Evolutionary conservation across 2,113 vertebrate species (phyloP), one percentile per base, ranked within the genome.

Genomic region (Trogon melanurus): DNA sequence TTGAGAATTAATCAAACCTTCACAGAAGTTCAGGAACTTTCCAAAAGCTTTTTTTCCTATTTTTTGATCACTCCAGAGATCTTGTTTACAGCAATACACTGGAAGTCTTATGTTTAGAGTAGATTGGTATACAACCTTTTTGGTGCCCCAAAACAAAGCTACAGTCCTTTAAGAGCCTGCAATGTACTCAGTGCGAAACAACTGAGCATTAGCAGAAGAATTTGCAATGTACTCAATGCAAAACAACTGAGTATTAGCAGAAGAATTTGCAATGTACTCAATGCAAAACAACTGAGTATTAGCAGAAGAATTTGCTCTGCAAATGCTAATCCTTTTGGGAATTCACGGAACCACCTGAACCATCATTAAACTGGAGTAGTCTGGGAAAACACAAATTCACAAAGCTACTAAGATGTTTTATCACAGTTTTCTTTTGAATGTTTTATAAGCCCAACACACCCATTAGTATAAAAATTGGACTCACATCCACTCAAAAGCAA

Each of bases 401-500:
- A 74, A 67, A 76, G 26, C 48, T 81, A 30, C 51, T 18, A 27
- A 88, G 56, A 79, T 38, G 32, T 36, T 92, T 93, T 75, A 74
- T 85, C 62, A 85, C 17, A 36, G 48, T 75, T 82, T 85, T 74
- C 79, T 85, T 82, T 22, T 91, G 50, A 85, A 92, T 76, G 20
- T 76, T 95, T 94, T 79, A 83, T 74, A 75, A 83, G 45, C 41
- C 91, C 61, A 81, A 45, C 48, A 74, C 4, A 94, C 11, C 34
- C 61, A 74, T 86, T 88, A 80, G 56, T 57, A 86, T 56, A 69
- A 95, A 95, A 93, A 93, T 48, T 64, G 36, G 64, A 84, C 60
- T 80, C 79, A 41, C 32, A 94, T 71, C 48, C 85, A 85, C 69
- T 86, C 29, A 48, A 66, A 91, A 91, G 44, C 51, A 78, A 79